phyloP scores from a whole-genome alignment of 2,888 invertebrate species.

The Branchellion lobata region DNA sequence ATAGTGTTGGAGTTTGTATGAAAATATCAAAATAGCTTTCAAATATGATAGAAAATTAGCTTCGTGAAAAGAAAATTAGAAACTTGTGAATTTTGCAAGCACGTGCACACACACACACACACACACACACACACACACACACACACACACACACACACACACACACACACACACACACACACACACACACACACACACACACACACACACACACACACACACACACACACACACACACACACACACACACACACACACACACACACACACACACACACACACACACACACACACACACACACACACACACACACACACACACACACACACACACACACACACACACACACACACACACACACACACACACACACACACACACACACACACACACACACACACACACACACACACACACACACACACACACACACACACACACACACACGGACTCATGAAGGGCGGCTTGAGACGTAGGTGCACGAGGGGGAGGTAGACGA shows the following conservation, averaged over 20 bases:
- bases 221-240: constrained; percentile 23
- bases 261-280: constrained; percentile 23
- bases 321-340: constrained; percentile 23
- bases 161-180: constrained; percentile 23
- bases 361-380: neutral
- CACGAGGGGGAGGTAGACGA: constrained; percentile 91
- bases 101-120: neutral
- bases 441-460: constrained; percentile 62
- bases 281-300: constrained; percentile 23
- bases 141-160: constrained; percentile 21
- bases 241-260: constrained; percentile 23
- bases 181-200: constrained; percentile 23
- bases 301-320: constrained; percentile 23
- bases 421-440: constrained; percentile 23
- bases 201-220: constrained; percentile 23
- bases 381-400: constrained; percentile 19
- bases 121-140: constrained; percentile 12
- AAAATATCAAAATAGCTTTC: no score
- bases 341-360: constrained; percentile 7
- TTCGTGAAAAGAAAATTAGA: no score
- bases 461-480: constrained; percentile 75
- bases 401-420: constrained; percentile 24
- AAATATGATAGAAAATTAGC: no score
- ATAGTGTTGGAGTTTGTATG: no score
- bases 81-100: no score